Evolutionary conservation across 1,140 invertebrate species (phyloP).

Genomic region (Trinorchestia longiramus): DNA sequence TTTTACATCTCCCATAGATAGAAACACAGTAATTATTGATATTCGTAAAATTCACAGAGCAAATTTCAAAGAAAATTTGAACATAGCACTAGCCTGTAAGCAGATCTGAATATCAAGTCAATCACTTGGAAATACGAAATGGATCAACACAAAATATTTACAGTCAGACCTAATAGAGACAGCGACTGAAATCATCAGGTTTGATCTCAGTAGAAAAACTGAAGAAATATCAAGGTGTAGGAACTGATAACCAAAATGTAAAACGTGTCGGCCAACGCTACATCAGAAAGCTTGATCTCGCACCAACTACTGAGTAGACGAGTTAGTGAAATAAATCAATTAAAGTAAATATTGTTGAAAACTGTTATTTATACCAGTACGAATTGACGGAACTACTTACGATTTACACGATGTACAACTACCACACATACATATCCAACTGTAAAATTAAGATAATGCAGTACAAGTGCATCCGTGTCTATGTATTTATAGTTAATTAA

Average conservation of each 20-base stretch:
- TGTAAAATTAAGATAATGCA: too few relatives aligned
- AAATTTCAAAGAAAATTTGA: neutral
- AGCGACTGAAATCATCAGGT: neutral
- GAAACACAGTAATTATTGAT: neutral
- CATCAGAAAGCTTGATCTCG: too few relatives aligned
- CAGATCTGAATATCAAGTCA: neutral
- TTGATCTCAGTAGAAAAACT: neutral
- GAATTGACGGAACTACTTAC: too few relatives aligned
- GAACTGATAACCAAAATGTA: neutral
- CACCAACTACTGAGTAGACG: too few relatives aligned
- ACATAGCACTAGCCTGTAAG: neutral
- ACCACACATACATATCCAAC: too few relatives aligned
- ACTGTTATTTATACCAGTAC: too few relatives aligned
- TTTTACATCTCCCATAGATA: neutral
- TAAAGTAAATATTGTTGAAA: too few relatives aligned
- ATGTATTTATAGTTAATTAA: neutral
- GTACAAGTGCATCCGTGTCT: too few relatives aligned
- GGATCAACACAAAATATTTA: neutral
- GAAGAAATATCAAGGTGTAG: neutral
- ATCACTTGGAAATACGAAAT: neutral
- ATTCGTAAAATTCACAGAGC: neutral
- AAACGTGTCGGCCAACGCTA: neutral
- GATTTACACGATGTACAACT: too few relatives aligned
- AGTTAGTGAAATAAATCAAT: too few relatives aligned
- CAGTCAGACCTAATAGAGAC: neutral